Evolutionary conservation across 2,797 vertebrate genomes (phyloP).

Genomic region (Heterohyrax brucei): DNA sequence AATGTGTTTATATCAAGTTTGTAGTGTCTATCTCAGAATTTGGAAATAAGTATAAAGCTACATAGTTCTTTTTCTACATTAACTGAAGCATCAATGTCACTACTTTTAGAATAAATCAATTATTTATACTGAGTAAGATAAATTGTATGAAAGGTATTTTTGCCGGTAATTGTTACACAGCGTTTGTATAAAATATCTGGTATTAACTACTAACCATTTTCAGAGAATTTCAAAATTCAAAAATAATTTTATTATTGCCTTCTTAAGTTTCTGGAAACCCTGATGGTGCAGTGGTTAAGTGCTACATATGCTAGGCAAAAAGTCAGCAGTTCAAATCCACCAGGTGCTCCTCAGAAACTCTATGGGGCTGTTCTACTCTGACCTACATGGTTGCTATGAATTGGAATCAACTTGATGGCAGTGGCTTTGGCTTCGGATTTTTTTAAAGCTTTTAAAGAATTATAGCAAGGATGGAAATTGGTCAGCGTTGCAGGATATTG

Average conservation of each 20-base stretch:
- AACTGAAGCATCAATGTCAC: neutral
- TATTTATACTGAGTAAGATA: neutral
- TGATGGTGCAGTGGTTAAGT: too few relatives aligned
- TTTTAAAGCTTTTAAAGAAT: neutral
- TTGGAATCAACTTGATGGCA: too few relatives aligned
- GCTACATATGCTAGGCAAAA: too few relatives aligned
- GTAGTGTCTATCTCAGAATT: constrained; percentile 6
- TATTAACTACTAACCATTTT: neutral
- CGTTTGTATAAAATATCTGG: neutral
- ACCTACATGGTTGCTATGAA: too few relatives aligned
- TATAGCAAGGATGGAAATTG: neutral
- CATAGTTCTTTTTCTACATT: neutral
- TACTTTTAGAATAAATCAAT: neutral
- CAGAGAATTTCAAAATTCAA: constrained; percentile 8
- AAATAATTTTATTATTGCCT: constrained; percentile 19
- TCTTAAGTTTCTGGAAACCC: neutral
- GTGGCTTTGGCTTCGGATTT: too few relatives aligned
- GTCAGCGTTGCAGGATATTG: neutral
- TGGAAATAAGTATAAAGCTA: neutral
- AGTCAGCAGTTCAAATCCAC: too few relatives aligned
- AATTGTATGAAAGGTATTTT: neutral
- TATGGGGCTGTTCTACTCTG: too few relatives aligned
- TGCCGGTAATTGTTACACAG: neutral
- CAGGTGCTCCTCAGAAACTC: too few relatives aligned
- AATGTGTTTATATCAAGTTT: neutral